Evolutionary conservation across 2,888 invertebrate species (phyloP).

Genomic region (Phytoseiulus persimilis): DNA sequence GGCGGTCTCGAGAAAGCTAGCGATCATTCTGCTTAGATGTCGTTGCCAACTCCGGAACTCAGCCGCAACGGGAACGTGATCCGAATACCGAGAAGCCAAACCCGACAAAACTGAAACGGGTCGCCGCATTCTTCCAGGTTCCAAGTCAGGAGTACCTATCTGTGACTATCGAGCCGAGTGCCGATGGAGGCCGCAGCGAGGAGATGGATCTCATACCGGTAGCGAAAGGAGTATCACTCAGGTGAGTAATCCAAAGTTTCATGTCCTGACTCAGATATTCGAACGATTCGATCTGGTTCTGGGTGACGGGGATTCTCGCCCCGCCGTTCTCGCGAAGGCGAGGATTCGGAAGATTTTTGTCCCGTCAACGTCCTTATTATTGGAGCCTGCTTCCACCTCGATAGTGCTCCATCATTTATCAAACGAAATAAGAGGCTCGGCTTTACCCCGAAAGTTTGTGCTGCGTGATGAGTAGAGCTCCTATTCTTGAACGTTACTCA

Average conservation of each 20-base stretch:
- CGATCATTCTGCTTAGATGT: not conserved
- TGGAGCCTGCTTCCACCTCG: too few relatives aligned
- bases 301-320: too few relatives aligned
- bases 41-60: not conserved
- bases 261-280: not conserved
- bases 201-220: constrained; percentile 36
- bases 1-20: too few relatives aligned
- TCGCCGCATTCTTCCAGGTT: not conserved
- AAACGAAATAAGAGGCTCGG: too few relatives aligned
- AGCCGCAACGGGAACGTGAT: not conserved
- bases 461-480: too few relatives aligned
- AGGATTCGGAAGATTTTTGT: too few relatives aligned
- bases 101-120: not conserved
- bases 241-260: not conserved
- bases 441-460: too few relatives aligned
- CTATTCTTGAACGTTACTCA: too few relatives aligned
- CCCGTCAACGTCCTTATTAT: too few relatives aligned
- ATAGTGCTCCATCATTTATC: too few relatives aligned
- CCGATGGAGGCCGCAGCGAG: not conserved
- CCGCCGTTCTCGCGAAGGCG: too few relatives aligned
- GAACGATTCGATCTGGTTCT: too few relatives aligned
- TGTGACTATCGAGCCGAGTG: constrained; percentile 20
- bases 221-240: constrained; percentile 25
- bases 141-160: constrained; percentile 35
- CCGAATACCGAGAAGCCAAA: not conserved